Conservation (phyloP, 2,113 vertebrate species). For the Pleuronectes platessa region DNA sequence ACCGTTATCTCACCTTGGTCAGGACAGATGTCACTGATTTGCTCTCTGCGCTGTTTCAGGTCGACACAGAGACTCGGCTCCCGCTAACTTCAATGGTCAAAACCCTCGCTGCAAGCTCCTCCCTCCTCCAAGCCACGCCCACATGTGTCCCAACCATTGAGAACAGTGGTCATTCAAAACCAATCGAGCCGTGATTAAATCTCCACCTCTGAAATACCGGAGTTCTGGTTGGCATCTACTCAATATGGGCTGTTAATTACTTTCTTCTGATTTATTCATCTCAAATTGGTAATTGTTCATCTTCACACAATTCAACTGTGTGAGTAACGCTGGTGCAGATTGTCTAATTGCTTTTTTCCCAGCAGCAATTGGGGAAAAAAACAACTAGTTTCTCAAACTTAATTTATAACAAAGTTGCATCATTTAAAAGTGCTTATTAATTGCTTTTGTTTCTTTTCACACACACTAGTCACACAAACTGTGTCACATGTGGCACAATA, state of each 20-base stretch:
- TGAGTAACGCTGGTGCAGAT: slow-evolving; percentile 37
- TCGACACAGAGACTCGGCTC: slow-evolving; percentile 7
- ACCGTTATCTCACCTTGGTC: slow-evolving; percentile 56
- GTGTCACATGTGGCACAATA: too few relatives aligned
- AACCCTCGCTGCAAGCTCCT: slow-evolving; percentile 2
- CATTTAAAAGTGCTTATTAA: slow-evolving; percentile 26
- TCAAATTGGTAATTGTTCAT: slow-evolving; percentile 80
- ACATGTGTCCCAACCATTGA: slow-evolving; percentile 65
- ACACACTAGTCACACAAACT: too few relatives aligned
- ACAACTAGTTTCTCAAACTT: slow-evolving; percentile 9
- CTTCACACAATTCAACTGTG: slow-evolving; percentile 72
- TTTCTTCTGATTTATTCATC: slow-evolving; percentile 78
- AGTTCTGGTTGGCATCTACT: slow-evolving; percentile 58
- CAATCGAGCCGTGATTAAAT: slow-evolving; percentile 66
- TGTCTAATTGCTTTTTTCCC: slow-evolving; percentile 69
- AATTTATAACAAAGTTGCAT: slow-evolving; percentile 17
- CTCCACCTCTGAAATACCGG: slow-evolving; percentile 61
- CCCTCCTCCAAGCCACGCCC: background rate
- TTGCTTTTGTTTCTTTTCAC: background rate
- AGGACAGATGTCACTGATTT: slow-evolving; percentile 63
- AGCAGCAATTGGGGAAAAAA: slow-evolving; percentile 6
- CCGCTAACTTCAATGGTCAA: too few relatives aligned
- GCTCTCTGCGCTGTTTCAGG: slow-evolving; percentile 58
- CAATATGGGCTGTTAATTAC: slow-evolving; percentile 73
- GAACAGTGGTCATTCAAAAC: slow-evolving; percentile 53